Conservation (phyloP, 2,888 invertebrate species). For the Cataglyphis cursor region DNA sequence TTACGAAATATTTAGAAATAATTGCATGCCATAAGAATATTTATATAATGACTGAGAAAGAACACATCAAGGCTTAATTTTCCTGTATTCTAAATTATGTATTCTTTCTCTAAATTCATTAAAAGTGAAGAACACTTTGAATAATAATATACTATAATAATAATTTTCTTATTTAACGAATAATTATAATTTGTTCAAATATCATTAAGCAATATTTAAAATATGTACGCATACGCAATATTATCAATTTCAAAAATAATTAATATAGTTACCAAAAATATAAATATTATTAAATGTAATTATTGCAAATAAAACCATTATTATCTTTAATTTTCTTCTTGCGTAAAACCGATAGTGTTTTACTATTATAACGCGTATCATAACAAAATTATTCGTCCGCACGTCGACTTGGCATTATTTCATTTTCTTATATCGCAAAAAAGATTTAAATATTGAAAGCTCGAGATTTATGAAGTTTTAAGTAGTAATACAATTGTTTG, state of each 20-base stretch:
- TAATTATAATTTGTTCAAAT: background rate
- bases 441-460: background rate
- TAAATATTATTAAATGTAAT: background rate
- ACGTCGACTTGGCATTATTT: conserved; percentile 47
- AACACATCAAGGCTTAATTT: conserved; percentile 2
- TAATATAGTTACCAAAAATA: background rate
- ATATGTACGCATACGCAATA: background rate
- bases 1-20: background rate
- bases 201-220: background rate
- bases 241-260: background rate
- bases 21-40: background rate
- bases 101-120: background rate
- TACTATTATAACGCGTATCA: conserved; percentile 7
- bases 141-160: background rate
- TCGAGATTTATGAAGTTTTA: background rate
- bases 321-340: conserved; percentile 12
- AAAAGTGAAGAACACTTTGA: background rate
- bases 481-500: background rate
- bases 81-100: background rate
- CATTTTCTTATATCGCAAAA: background rate
- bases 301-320: background rate
- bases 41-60: background rate
- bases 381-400: conserved; percentile 41
- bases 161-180: background rate
- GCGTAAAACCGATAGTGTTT: background rate